Percentiles rank a stretch among this genome's conserved stretches.
Evolutionary conservation across 2,113 vertebrate genomes (phyloP).

Genomic region (Osmerus mordax): DNA sequence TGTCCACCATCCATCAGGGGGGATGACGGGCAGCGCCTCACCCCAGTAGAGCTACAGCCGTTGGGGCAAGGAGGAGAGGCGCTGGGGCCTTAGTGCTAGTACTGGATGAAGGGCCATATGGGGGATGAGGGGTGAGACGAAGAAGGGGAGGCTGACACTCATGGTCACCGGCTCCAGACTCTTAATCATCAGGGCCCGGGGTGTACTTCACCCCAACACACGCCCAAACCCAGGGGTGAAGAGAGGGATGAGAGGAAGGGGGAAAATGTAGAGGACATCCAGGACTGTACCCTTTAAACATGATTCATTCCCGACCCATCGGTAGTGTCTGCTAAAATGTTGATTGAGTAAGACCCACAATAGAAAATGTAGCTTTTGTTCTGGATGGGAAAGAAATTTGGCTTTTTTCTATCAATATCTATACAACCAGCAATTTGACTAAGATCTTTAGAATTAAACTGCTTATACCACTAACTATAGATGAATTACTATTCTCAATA

Average conservation of each 20-base stretch:
- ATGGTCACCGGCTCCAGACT: slow-evolving; percentile 53
- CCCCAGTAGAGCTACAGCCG: slow-evolving; percentile 17
- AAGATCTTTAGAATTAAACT: too few species aligned
- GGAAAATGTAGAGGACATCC: slow-evolving; percentile 40
- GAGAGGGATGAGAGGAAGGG: slow-evolving; percentile 9
- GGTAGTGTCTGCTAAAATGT: slow-evolving; percentile 28
- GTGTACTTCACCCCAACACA: slow-evolving; percentile 26
- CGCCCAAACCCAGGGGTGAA: slow-evolving; percentile 15
- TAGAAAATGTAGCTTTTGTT: slow-evolving; percentile 17
- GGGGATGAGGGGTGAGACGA: slow-evolving; percentile 17
- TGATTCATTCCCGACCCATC: slow-evolving; percentile 29
- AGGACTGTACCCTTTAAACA: slow-evolving; percentile 31
- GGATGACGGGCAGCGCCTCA: slow-evolving; percentile 52
- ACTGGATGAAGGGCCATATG: not conserved
- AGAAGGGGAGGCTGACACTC: slow-evolving; percentile 34
- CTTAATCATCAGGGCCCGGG: slow-evolving; percentile 56
- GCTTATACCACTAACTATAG: too few species aligned
- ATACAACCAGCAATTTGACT: too few species aligned
- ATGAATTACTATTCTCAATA: not conserved
- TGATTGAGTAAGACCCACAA: slow-evolving; percentile 35
- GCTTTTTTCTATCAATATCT: slow-evolving; percentile 1
- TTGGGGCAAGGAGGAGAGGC: slow-evolving; percentile 22
- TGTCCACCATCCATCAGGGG: slow-evolving; percentile 71
- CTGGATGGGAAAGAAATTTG: not conserved
- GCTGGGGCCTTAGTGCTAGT: not conserved